These are phyloP conservation scores for Scaeva pyrastri DNA, from an alignment of 2,888 invertebrate species.

Conservation along the genomic window DNA sequence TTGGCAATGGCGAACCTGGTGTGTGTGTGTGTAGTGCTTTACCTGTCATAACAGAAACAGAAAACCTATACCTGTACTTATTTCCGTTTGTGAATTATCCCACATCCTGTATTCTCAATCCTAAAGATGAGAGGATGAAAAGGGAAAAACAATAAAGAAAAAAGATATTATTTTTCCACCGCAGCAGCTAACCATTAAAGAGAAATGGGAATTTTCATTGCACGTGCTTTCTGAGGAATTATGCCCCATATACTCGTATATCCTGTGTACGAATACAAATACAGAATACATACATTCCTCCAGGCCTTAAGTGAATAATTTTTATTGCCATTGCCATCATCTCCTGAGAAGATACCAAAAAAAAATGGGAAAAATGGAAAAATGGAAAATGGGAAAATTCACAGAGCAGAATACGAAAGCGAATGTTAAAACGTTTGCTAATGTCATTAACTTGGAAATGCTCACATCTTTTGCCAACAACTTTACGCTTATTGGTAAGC, in stretches of 20 bases:
- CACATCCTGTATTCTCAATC: constrained; percentile 33
- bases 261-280: constrained; percentile 19
- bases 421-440: constrained; percentile 40
- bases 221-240: constrained; percentile 16
- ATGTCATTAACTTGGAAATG: constrained; percentile 61
- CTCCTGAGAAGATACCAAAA: not conserved
- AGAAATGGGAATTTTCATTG: not conserved
- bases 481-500: not conserved
- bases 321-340: constrained; percentile 24
- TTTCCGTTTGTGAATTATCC: not conserved
- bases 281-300: not conserved
- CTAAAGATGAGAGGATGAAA: not conserved
- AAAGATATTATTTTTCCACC: constrained; percentile 17
- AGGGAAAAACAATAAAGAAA: constrained; percentile 12
- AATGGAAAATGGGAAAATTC: too few species aligned
- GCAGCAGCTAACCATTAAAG: constrained; percentile 30
- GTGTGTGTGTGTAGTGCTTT: not conserved
- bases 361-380: too few species aligned
- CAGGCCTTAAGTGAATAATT: constrained; percentile 37
- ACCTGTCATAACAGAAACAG: not conserved
- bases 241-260: constrained; percentile 7
- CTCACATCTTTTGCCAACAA: not conserved
- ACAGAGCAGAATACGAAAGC: constrained; percentile 39
- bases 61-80: constrained; percentile 8
- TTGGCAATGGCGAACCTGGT: too few species aligned